Evolutionary conservation across 1,140 invertebrate genomes (phyloP), one percentile per base, ranked within the genome.

Genomic region (Sitodiplosis mosellana): DNA sequence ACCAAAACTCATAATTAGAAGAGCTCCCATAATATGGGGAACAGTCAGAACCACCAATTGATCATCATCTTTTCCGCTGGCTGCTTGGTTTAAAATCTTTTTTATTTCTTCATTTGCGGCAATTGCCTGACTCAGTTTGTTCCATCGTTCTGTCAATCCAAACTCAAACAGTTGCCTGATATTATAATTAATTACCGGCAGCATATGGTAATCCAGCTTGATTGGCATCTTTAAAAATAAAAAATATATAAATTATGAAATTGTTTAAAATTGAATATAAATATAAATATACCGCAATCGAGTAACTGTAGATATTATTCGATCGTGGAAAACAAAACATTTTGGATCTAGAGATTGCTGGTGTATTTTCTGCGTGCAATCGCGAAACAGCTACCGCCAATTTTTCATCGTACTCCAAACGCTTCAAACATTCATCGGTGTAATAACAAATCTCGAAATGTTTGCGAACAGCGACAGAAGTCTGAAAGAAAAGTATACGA

Each of bases 291-390:
- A n/a, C n/a, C 7, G 41, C 27, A 14, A 36, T 33, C 14, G 47
- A 48, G 43, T 33, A 48, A 20, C 17, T 48, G 15, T 43, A 41
- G 27, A 48, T 22, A 44, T 48, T 44, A 19, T 48, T 33, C 2
- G 21, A 5, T 27, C 15, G 21, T 11, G 47, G 33, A 48, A 48
- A 48, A 33, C 47, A 48, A 34, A 43, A 48, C 15, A 48, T 43
- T 4, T 33, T 15, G 27, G 19, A 27, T 34, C 19, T 33, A 2
- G 27, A 21, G 7, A 34, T 19, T 19, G 34, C n/a, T n/a, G 38
- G 47, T 34, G 33, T 48, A 36, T 48, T 48, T 12, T 43, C n/a
- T 2, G 47, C 47, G 21, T 48, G 47, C 21, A 17, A 20, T 17
- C 47, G 40, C 20, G 22, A 34, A 36, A 44, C 34, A 14, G 47